Evolutionary conservation across 2,888 invertebrate species (phyloP).

Genomic region (Kryphioiulus occultus): DNA sequence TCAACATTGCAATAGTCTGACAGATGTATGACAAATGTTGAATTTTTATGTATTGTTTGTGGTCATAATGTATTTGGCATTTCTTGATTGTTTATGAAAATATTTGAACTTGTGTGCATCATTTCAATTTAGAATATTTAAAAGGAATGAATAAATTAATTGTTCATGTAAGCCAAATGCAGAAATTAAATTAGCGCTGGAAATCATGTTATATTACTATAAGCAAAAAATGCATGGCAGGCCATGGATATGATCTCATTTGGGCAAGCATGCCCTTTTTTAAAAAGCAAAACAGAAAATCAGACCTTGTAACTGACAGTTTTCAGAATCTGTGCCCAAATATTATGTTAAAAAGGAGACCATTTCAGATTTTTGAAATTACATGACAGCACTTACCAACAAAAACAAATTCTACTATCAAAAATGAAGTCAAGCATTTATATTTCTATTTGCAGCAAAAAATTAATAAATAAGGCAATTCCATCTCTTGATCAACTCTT

Average conservation of each 20-base stretch:
- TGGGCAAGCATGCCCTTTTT: neutral
- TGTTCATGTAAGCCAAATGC: neutral
- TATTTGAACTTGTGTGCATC: neutral
- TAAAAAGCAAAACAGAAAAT: neutral
- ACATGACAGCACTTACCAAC: neutral
- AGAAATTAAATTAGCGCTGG: neutral
- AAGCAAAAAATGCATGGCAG: neutral
- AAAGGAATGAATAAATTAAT: neutral
- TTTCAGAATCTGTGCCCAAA: neutral
- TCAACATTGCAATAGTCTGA: neutral
- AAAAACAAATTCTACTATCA: neutral
- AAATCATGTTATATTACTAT: neutral
- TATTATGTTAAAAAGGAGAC: neutral
- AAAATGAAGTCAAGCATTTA: neutral
- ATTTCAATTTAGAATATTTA: neutral
- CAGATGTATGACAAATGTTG: neutral
- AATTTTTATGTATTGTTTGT: neutral
- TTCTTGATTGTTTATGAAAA: neutral
- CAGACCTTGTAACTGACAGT: too few species aligned
- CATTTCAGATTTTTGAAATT: neutral
- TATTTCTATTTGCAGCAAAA: neutral
- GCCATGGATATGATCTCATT: neutral
- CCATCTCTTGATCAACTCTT: neutral
- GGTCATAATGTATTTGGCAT: neutral
- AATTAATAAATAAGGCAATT: constrained; percentile 7